phyloP scores from a whole-genome alignment of 2,888 invertebrate species.

The Aleiodes alternator region DNA sequence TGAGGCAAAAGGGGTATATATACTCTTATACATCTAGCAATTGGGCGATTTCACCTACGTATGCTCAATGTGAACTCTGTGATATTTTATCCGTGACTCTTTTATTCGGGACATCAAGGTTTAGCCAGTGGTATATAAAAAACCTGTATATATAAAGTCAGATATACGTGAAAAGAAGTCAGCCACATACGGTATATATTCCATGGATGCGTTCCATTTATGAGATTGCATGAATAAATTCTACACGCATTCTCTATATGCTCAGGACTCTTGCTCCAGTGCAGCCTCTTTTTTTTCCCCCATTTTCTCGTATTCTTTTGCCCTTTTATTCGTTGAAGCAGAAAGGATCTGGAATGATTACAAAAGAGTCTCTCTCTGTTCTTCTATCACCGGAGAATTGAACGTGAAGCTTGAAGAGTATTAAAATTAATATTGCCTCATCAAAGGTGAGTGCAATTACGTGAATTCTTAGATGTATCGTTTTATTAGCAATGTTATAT shows the following conservation, averaged over 20 bases:
- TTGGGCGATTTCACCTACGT: slow-evolving; percentile 8
- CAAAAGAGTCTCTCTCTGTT: too few species aligned
- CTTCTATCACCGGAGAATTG: too few species aligned
- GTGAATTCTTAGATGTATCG: not conserved
- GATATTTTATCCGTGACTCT: not conserved
- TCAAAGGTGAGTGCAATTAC: not conserved
- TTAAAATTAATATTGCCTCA: too few species aligned
- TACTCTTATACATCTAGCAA: not conserved
- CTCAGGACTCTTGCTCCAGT: not conserved
- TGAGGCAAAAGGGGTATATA: slow-evolving; percentile 51
- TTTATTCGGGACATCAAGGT: not conserved
- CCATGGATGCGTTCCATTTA: slow-evolving; percentile 66
- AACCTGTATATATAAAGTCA: too few species aligned
- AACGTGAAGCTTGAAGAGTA: too few species aligned
- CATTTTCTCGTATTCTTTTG: not conserved
- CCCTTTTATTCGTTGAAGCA: too few species aligned
- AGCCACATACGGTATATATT: slow-evolving; percentile 49
- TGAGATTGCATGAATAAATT: slow-evolving; percentile 72
- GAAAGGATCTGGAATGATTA: too few species aligned
- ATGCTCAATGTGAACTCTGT: slow-evolving; percentile 10
- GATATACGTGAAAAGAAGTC: slow-evolving; percentile 5
- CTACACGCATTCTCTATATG: slow-evolving; percentile 60
- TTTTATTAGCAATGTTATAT: not conserved
- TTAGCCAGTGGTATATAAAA: too few species aligned
- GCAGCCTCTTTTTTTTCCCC: slow-evolving; percentile 10